Percentiles rank a stretch among this genome's conserved stretches.
Conservation (phyloP, 2,888 invertebrate genomes). For the Heliconius erato region DNA sequence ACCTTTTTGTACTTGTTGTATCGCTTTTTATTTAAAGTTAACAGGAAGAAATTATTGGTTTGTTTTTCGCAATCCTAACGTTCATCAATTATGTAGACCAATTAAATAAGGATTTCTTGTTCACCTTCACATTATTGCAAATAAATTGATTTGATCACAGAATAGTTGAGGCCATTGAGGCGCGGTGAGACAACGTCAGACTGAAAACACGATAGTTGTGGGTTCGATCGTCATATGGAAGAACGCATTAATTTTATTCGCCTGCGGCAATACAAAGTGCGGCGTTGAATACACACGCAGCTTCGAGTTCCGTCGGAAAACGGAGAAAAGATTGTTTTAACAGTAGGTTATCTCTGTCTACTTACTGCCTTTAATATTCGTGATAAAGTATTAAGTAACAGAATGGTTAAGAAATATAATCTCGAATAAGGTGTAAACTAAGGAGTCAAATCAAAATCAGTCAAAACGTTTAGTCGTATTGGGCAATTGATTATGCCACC, state of each 20-base stretch:
- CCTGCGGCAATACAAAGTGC: neutral
- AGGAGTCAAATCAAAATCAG: too few relatives aligned
- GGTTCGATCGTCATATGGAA: too few relatives aligned
- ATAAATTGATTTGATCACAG: neutral
- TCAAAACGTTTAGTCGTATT: too few relatives aligned
- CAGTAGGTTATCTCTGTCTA: too few relatives aligned
- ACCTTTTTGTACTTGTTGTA: neutral
- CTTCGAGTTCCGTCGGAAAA: neutral
- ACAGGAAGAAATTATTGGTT: neutral
- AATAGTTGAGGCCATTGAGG: neutral
- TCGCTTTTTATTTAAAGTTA: slow-evolving; percentile 6
- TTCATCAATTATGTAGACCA: neutral
- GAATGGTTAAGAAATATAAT: too few relatives aligned
- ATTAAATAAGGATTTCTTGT: neutral
- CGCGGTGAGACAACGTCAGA: neutral
- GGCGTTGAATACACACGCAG: neutral
- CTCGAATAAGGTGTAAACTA: too few relatives aligned
- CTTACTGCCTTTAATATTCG: too few relatives aligned
- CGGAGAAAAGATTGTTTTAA: neutral
- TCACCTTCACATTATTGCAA: neutral
- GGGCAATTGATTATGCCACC: too few relatives aligned
- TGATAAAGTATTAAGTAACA: too few relatives aligned
- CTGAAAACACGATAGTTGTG: too few relatives aligned
- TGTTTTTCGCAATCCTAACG: neutral
- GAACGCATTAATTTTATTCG: too few relatives aligned